Conservation (phyloP, 2,797 vertebrate species). For the Margarornis squamiger region DNA sequence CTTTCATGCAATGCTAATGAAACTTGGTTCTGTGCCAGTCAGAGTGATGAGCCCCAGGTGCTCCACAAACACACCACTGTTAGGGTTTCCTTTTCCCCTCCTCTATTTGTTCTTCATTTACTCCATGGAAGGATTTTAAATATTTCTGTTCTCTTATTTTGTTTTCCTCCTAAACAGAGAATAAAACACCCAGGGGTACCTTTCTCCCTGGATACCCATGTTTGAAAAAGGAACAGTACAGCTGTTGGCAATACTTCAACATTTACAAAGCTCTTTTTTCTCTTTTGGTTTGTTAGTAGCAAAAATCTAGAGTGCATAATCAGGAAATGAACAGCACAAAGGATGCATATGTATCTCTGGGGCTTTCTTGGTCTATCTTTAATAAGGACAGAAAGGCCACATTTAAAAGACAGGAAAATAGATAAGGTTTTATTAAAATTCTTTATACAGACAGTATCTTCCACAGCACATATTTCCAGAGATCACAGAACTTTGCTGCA, state of each 20-base stretch:
- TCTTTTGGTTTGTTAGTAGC: neutral
- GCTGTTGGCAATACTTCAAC: neutral
- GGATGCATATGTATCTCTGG: neutral
- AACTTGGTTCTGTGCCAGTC: neutral
- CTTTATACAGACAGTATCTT: neutral
- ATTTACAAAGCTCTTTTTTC: neutral
- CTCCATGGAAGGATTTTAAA: neutral
- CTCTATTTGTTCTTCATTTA: neutral
- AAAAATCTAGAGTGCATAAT: neutral
- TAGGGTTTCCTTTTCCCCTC: neutral
- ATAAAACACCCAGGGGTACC: neutral
- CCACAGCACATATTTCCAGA: neutral
- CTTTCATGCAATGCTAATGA: neutral
- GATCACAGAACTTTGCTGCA: neutral
- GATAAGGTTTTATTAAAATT: neutral
- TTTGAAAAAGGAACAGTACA: neutral
- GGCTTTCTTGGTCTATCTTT: neutral
- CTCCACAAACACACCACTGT: neutral
- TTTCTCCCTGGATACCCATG: neutral
- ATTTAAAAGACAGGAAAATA: neutral
- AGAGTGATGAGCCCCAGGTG: neutral
- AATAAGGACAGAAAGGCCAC: neutral
- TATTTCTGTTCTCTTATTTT: neutral
- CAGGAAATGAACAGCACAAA: neutral
- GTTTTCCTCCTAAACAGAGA: neutral